A percentile compares a stretch with the other conserved stretches of the same genome.
phyloP scores from a whole-genome alignment of 2,113 vertebrate species.

The Neopipo cinnamomea region DNA sequence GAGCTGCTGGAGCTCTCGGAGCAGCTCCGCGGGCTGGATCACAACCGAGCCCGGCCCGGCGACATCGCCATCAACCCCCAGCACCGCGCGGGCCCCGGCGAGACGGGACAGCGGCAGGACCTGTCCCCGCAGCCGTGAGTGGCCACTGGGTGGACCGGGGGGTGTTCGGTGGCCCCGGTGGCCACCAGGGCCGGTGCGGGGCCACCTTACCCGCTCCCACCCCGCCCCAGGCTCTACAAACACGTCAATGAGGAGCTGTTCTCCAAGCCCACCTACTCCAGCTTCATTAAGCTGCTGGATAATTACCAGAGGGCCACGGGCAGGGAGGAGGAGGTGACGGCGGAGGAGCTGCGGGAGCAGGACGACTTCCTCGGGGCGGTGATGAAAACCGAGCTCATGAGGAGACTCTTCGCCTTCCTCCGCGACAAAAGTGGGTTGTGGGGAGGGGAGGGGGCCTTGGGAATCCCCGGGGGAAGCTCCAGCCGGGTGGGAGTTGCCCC shows the following conservation, averaged over 20 bases:
- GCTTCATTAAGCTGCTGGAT: constrained; percentile 85
- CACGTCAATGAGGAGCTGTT: constrained; percentile 83
- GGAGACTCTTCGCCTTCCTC: constrained; percentile 83
- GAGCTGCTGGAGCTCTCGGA: constrained; percentile 86
- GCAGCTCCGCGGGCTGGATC: constrained; percentile 78
- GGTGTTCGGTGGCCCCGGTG: background rate
- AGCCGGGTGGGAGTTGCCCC: background rate
- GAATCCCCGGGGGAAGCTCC: background rate
- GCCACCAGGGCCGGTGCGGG: no score
- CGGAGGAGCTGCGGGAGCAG: constrained; percentile 84
- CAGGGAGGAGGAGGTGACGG: constrained; percentile 75
- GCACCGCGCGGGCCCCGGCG: constrained; percentile 43
- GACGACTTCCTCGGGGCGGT: constrained; percentile 81
- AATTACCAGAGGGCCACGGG: constrained; percentile 87
- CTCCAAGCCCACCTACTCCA: constrained; percentile 85
- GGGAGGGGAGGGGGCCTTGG: background rate
- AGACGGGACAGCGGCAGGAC: constrained; percentile 73
- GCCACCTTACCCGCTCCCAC: no score
- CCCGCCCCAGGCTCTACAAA: constrained; percentile 78
- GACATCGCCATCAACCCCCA: constrained; percentile 84
- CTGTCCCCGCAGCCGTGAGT: constrained; percentile 79
- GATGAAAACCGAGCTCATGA: constrained; percentile 85
- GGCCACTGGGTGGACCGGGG: rapidly evolving
- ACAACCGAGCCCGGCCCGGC: constrained; percentile 79
- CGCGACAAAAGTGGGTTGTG: constrained; percentile 77